These are phyloP conservation scores for silkworm (Bombyx mori) DNA, from an alignment of 1,140 invertebrate genomes.

Conservation along the genomic window ASM3026992v2 NC_085119.1:9638501-9639000, in stretches of 20 bases:
- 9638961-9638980: too few species aligned
- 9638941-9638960: too few species aligned
- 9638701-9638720: background rate
- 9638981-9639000: too few species aligned
- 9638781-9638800: background rate
- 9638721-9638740: background rate
- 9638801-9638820: too few species aligned
- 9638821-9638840: too few species aligned
- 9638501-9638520: background rate
- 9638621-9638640: conserved; percentile 46
- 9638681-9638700: background rate
- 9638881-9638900: too few species aligned
- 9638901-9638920: too few species aligned
- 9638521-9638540: conserved; percentile 25
- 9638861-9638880: too few species aligned
- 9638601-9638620: conserved; percentile 53
- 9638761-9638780: background rate
- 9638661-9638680: conserved; percentile 54
- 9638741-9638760: background rate
- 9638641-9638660: conserved; percentile 36
- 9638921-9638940: too few species aligned
- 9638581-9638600: conserved; percentile 38
- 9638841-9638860: too few species aligned
- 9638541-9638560: conserved; percentile 35
- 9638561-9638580: conserved; percentile 30